A percentile compares a stretch with the other conserved stretches of the same genome.
phyloP scores from a whole-genome alignment of 35 echinoderm and acorn worm species.

The Anneissia japonica region DNA sequence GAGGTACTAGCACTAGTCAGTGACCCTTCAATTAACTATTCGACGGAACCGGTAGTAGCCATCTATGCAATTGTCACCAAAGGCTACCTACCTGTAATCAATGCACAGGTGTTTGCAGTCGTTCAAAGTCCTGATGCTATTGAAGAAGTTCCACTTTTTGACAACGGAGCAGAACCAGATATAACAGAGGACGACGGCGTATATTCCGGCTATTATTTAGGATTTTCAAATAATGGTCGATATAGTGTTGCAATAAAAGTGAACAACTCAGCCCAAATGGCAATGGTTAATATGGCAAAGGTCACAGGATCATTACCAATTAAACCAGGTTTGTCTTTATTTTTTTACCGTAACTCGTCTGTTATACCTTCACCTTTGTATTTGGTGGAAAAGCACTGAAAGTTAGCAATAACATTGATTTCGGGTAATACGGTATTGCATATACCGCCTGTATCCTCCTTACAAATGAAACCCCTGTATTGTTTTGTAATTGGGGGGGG shows the following conservation, averaged over 20 bases:
- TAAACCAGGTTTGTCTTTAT: background rate
- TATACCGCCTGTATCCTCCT: no score
- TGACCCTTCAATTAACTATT: slow-evolving; percentile 7
- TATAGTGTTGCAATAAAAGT: slow-evolving; percentile 55
- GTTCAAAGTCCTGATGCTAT: slow-evolving; percentile 37
- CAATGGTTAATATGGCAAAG: background rate
- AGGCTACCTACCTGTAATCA: slow-evolving; percentile 50
- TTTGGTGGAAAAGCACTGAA: no score
- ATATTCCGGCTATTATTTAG: slow-evolving; percentile 45
- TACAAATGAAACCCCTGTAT: no score
- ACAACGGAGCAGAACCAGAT: slow-evolving; percentile 65
- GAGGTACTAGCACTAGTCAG: background rate
- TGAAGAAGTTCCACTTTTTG: slow-evolving; percentile 16
- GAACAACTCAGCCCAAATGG: slow-evolving; percentile 12
- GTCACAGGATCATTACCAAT: background rate
- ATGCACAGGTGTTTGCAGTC: slow-evolving; percentile 39
- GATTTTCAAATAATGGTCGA: slow-evolving; percentile 32
- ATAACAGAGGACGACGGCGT: slow-evolving; percentile 59
- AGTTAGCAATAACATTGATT: no score
- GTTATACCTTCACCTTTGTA: background rate
- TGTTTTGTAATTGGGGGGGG: no score
- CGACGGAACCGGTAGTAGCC: background rate
- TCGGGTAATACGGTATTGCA: no score
- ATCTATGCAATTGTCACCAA: slow-evolving; percentile 47
- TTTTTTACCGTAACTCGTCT: no score